Conservation (phyloP, 2,888 invertebrate genomes). For the Deladenus siricidicola region DNA sequence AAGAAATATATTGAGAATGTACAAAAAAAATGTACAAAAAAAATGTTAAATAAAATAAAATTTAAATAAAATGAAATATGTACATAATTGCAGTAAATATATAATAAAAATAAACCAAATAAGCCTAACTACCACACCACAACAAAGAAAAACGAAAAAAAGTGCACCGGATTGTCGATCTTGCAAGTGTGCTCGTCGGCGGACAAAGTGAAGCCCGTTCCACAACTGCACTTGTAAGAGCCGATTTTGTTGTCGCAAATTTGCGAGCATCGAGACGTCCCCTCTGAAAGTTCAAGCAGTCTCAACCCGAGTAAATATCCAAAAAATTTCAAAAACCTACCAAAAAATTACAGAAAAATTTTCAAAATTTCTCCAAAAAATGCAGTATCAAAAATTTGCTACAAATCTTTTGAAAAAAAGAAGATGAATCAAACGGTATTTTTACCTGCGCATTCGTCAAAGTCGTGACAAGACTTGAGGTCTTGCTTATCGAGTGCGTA, state of each 20-base stretch:
- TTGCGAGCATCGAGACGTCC: conserved; percentile 82
- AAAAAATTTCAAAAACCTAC: neutral
- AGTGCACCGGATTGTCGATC: conserved; percentile 65
- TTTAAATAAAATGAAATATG: too few species aligned
- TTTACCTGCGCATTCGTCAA: conserved; percentile 44
- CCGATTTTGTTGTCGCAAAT: conserved; percentile 90
- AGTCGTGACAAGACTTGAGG: conserved; percentile 60
- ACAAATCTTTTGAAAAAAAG: too few species aligned
- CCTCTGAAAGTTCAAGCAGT: too few species aligned
- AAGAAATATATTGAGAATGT: neutral
- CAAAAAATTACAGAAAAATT: neutral
- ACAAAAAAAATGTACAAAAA: conserved; percentile 35
- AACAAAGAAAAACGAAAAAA: neutral
- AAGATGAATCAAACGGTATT: too few species aligned
- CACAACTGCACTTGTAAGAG: conserved; percentile 88
- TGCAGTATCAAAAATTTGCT: too few species aligned
- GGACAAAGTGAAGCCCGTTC: conserved; percentile 80
- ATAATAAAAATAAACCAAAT: too few species aligned
- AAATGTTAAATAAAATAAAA: too few species aligned
- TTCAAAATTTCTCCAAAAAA: conserved; percentile 10
- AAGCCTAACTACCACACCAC: neutral
- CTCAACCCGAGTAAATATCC: too few species aligned
- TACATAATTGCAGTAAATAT: too few species aligned
- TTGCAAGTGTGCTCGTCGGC: conserved; percentile 82
- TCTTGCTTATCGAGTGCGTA: conserved; percentile 63